Percentiles rank a stretch among this genome's conserved stretches.
Evolutionary conservation across 2,888 invertebrate species (phyloP).

Genomic region (Pogonocherus hispidulus): DNA sequence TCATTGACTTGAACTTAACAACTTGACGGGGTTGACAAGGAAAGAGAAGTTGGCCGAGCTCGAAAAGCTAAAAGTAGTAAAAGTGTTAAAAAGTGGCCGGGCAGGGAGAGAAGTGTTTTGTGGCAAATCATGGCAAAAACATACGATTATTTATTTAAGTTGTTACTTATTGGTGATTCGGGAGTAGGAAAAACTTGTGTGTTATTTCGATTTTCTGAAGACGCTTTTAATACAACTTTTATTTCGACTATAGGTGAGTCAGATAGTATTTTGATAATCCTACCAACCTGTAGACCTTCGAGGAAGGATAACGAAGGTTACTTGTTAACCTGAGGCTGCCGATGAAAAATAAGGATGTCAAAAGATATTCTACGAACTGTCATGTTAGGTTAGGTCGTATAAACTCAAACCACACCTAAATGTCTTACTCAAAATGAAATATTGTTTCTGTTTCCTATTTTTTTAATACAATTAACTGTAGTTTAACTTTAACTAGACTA

Average conservation of each 20-base stretch:
- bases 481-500: constrained; percentile 27
- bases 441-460: constrained; percentile 24
- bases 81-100: constrained; percentile 50
- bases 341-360: constrained; percentile 13
- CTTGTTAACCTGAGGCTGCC: constrained; percentile 18
- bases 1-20: constrained; percentile 18
- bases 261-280: constrained; percentile 45
- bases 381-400: constrained; percentile 40
- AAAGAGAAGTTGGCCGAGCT: constrained; percentile 43
- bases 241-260: constrained; percentile 94
- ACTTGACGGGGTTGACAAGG: no score
- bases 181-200: constrained; percentile 97
- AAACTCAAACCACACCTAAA: constrained; percentile 53
- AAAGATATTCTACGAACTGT: background rate
- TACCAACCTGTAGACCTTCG: constrained; percentile 51
- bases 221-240: constrained; percentile 95
- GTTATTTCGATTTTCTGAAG: constrained; percentile 94
- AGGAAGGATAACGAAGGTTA: constrained; percentile 45
- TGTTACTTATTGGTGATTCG: constrained; percentile 92
- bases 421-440: constrained; percentile 31
- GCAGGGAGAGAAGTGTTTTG: constrained; percentile 48
- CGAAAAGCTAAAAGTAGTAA: constrained; percentile 42
- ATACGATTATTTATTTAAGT: constrained; percentile 93
- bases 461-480: constrained; percentile 33
- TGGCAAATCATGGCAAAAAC: constrained; percentile 87